Percentiles rank a stretch among this genome's conserved stretches.
These are phyloP conservation scores for Phoebastria nigripes DNA, from an alignment of 2,797 vertebrate species.

Conservation along the genomic window DNA sequence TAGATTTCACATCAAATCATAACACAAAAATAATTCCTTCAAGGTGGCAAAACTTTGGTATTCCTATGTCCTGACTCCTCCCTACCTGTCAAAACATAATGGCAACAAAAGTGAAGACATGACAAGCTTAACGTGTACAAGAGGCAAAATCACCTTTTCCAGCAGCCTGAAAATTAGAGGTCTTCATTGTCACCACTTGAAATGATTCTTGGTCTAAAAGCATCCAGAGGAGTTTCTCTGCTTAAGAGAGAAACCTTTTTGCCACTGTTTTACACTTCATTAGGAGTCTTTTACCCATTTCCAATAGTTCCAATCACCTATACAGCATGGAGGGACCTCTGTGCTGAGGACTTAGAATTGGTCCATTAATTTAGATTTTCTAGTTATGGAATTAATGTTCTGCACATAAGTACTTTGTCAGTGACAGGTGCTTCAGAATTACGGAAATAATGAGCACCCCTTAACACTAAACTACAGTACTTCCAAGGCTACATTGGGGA, in stretches of 20 bases:
- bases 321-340: neutral
- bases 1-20: neutral
- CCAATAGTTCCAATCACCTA: neutral
- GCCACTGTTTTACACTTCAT: neutral
- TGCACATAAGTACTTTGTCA: neutral
- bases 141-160: neutral
- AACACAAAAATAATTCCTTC: neutral
- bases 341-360: neutral
- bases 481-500: neutral
- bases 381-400: neutral
- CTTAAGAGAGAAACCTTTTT: neutral
- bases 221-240: neutral
- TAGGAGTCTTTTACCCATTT: neutral
- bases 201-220: neutral
- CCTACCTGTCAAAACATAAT: neutral
- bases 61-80: neutral
- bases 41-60: neutral
- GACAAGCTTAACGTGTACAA: neutral
- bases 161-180: neutral
- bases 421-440: neutral
- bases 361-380: constrained; percentile 14
- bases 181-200: neutral
- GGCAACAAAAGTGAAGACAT: neutral
- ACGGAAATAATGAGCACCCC: neutral
- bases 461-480: neutral